A percentile compares a stretch with the other conserved stretches of the same genome.
Evolutionary conservation across 2,113 vertebrate genomes (phyloP).

Genomic region (Psilopogon haemacephalus): DNA sequence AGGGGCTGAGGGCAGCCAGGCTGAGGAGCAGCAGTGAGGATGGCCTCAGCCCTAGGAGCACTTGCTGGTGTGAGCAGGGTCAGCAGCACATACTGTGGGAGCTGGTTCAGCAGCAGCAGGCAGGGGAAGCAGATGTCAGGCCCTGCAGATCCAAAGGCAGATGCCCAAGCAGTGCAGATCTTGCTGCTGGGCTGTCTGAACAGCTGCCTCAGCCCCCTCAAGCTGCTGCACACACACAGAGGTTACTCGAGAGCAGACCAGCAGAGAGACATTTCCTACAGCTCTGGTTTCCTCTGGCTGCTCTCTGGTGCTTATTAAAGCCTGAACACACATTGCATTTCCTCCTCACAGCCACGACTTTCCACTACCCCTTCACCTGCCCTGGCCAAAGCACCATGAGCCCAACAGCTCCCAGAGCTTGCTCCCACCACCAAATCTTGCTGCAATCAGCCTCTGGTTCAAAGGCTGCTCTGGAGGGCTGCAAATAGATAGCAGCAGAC

Average conservation of each 20-base stretch:
- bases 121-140: neutral
- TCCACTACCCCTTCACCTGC: neutral
- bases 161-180: neutral
- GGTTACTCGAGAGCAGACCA: neutral
- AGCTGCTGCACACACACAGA: neutral
- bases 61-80: rapidly evolving
- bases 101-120: neutral
- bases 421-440: neutral
- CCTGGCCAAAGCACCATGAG: neutral
- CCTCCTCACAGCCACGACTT: neutral
- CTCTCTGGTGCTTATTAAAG: neutral
- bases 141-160: neutral
- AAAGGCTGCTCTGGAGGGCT: neutral
- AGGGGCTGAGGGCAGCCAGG: neutral
- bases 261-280: neutral
- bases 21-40: neutral
- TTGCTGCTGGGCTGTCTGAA: neutral
- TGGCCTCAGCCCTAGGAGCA: rapidly evolving
- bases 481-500: neutral
- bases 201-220: neutral
- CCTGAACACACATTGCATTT: neutral
- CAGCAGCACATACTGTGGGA: rapidly evolving
- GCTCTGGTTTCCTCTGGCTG: neutral
- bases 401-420: neutral
- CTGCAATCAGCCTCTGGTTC: rapidly evolving